A percentile compares a stretch with the other conserved stretches of the same genome.
Conservation (phyloP, 2,888 invertebrate genomes). For the Cinara cedri region DNA sequence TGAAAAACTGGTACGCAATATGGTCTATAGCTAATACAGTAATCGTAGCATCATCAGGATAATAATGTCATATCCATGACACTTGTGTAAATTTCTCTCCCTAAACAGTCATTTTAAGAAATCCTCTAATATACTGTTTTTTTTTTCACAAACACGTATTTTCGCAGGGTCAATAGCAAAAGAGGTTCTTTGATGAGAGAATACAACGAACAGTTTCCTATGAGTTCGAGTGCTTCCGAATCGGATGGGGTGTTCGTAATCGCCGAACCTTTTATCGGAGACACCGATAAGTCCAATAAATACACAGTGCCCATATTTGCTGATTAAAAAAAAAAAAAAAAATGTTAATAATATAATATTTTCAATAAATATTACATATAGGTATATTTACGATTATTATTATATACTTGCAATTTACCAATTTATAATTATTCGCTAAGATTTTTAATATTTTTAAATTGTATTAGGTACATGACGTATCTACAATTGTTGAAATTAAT, state of each 20-base stretch:
- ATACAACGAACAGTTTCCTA: background rate
- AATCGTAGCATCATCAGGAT: background rate
- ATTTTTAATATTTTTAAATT: too few relatives aligned
- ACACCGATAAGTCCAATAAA: slow-evolving; percentile 48
- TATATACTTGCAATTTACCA: too few relatives aligned
- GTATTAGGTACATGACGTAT: too few relatives aligned
- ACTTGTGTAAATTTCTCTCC: background rate
- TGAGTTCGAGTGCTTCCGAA: slow-evolving; percentile 34
- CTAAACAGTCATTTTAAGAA: background rate
- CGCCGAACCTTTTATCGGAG: slow-evolving; percentile 36
- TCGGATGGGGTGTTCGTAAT: slow-evolving; percentile 45
- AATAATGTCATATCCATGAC: background rate
- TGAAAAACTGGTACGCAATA: slow-evolving; percentile 50
- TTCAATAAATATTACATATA: too few relatives aligned
- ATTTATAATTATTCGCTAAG: too few relatives aligned
- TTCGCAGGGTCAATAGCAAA: slow-evolving; percentile 33
- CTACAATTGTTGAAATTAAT: too few relatives aligned
- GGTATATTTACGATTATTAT: too few relatives aligned
- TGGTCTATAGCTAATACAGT: slow-evolving; percentile 25
- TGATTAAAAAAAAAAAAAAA: slow-evolving; percentile 4
- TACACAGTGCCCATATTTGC: slow-evolving; percentile 39
- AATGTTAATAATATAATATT: background rate
- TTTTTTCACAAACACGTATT: background rate
- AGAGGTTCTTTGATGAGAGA: background rate
- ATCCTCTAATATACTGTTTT: background rate